Evolutionary conservation across 2,113 vertebrate species (phyloP), one percentile per base, ranked within the genome.

Genomic region (Serilophus lunatus): DNA sequence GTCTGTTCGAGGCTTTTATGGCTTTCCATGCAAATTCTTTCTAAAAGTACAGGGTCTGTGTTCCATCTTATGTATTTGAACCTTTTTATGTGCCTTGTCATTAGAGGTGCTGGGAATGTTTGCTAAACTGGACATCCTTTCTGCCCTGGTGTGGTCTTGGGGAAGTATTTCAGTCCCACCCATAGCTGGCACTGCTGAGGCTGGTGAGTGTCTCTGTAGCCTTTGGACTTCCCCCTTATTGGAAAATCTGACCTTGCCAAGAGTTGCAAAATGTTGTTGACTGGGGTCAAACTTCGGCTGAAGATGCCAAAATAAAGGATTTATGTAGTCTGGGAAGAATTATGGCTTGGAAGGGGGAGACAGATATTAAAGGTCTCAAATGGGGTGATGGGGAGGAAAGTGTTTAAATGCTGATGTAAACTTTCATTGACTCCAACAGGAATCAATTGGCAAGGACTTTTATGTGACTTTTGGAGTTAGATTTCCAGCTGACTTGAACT

Each of bases 351-450:
- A 91, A 95, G 23, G 11, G 10, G 36, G 29, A 93, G 68, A 47
- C 47, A 50, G 23, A 18, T 94, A 85, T 85, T 87, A 87, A 95
- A 91, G 50, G 61, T 56, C 84, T 69, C 28, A 60, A 18, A 78
- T 4, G 4, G 64, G 17, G 51, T 81, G 57, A 44, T 54, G 65
- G 45, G 35, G 60, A 91, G 60, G 82, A 70, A 68, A 89, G 70
- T 50, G 45, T 84, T 82, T 81, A 68, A 92, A 57, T 33, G 9
- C 53, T 63, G 74, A 85, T 79, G 88, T 93, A 95, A 96, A 88
- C 74, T 85, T 94, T 61, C n/a, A 51, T 82, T 95, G 92, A 88
- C 53, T 95, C 79, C n/a, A 93, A 90, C 12, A 93, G 50, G 38
- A 93, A 88, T 87, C 86, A 71, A 70, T 74, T 92, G 88, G 59